Conservation (phyloP, 2,888 invertebrate genomes). For the Chaetoderma sp. region DNA sequence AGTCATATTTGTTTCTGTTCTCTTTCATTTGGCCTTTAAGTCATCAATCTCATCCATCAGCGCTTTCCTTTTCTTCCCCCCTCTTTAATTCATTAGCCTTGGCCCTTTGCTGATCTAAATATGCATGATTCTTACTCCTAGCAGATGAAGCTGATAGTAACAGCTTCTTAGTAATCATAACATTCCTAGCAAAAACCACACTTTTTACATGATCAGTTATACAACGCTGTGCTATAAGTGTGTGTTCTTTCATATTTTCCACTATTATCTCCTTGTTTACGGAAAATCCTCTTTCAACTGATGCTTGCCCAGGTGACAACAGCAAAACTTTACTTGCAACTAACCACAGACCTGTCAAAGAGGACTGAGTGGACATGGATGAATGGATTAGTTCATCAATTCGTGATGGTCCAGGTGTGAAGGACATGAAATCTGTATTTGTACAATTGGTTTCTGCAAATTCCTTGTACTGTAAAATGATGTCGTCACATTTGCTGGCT, state of each 20-base stretch:
- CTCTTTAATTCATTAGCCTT: neutral
- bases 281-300: conserved; percentile 21
- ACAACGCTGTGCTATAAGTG: neutral
- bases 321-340: conserved; percentile 6
- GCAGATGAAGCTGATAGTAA: neutral
- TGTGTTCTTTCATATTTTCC: conserved; percentile 7
- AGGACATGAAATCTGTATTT: no score
- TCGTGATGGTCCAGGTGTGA: neutral
- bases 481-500: neutral
- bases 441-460: no score
- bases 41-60: neutral
- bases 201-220: neutral
- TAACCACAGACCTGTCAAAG: conserved; percentile 11
- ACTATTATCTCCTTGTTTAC: conserved; percentile 10
- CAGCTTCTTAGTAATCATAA: neutral
- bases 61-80: neutral
- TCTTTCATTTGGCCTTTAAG: neutral
- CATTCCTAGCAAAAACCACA: neutral
- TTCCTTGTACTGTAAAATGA: neutral
- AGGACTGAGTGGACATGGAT: neutral
- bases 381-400: conserved; percentile 17
- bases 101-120: neutral
- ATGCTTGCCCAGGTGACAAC: conserved; percentile 25
- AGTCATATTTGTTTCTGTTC: neutral
- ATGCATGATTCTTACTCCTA: neutral